Conservation (phyloP, 2,113 vertebrate genomes). For the Bubalus kerabau region DNA sequence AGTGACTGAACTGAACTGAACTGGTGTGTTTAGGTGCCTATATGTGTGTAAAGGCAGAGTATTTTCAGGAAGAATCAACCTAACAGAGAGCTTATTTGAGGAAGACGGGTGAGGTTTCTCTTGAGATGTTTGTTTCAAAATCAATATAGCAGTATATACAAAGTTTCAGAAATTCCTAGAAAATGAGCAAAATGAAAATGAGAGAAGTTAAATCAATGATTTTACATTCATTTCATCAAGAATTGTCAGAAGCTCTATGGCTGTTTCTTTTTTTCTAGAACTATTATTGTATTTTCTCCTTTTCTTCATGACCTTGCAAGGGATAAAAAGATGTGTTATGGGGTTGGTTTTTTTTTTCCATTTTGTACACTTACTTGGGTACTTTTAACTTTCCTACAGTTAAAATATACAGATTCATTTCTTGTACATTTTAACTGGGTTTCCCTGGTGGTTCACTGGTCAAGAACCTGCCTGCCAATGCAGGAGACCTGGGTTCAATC, state of each 20-base stretch:
- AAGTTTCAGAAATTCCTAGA: background rate
- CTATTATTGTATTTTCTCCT: too few species aligned
- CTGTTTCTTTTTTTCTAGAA: too few species aligned
- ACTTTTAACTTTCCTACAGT: background rate
- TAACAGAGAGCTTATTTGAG: background rate
- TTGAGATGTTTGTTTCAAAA: background rate
- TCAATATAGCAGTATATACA: accelerated
- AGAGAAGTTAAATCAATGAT: background rate
- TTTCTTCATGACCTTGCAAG: background rate
- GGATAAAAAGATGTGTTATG: background rate
- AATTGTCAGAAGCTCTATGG: background rate
- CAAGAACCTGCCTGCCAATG: background rate
- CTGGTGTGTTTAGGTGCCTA: too few species aligned
- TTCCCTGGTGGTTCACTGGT: background rate
- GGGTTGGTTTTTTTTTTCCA: too few species aligned
- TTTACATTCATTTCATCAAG: accelerated
- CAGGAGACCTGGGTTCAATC: background rate
- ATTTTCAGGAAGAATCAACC: background rate
- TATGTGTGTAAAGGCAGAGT: too few species aligned
- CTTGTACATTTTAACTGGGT: background rate
- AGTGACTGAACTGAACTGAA: background rate
- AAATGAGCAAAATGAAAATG: too few species aligned
- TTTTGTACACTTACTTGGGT: accelerated
- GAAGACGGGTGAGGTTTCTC: background rate
- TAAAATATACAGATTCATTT: background rate